Evolutionary conservation across 2,888 invertebrate genomes (phyloP).

Genomic region (Strigamia transsilvanica): DNA sequence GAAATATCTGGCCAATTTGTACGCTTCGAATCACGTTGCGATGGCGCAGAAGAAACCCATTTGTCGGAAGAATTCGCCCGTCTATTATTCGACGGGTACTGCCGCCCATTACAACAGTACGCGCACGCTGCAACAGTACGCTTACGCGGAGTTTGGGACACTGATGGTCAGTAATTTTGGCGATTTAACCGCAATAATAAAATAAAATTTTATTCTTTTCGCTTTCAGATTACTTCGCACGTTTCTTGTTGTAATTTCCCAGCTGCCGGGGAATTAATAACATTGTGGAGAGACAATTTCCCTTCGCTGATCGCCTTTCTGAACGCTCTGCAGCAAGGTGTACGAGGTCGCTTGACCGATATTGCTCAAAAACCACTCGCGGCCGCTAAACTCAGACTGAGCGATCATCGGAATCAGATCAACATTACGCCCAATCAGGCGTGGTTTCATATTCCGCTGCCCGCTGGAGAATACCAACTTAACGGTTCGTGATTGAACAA

Average conservation of each 20-base stretch:
- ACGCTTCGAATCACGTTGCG: slow-evolving; percentile 57
- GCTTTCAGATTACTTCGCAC: slow-evolving; percentile 71
- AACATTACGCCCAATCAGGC: slow-evolving; percentile 75
- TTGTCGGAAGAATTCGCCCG: slow-evolving; percentile 45
- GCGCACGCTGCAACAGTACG: slow-evolving; percentile 59
- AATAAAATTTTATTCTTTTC: background rate
- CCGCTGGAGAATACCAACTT: slow-evolving; percentile 74
- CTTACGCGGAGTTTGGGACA: slow-evolving; percentile 58
- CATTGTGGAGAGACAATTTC: slow-evolving; percentile 75
- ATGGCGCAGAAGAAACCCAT: slow-evolving; percentile 56
- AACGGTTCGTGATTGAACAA: slow-evolving; percentile 69
- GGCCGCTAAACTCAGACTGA: slow-evolving; percentile 54
- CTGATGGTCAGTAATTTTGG: slow-evolving; percentile 57
- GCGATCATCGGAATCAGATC: slow-evolving; percentile 64
- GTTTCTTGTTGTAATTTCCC: slow-evolving; percentile 88
- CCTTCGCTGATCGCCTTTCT: slow-evolving; percentile 64
- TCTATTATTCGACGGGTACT: slow-evolving; percentile 24
- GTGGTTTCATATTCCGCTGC: slow-evolving; percentile 76
- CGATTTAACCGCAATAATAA: background rate
- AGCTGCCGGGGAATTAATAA: slow-evolving; percentile 71
- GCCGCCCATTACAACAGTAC: slow-evolving; percentile 52
- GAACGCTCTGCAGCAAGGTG: slow-evolving; percentile 59
- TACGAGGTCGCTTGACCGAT: slow-evolving; percentile 57
- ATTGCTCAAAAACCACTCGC: slow-evolving; percentile 55
- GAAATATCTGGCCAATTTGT: slow-evolving; percentile 57